Evolutionary conservation across 2,888 invertebrate species (phyloP), one percentile per base, ranked within the genome.

Genomic region (Apamea crenata): DNA sequence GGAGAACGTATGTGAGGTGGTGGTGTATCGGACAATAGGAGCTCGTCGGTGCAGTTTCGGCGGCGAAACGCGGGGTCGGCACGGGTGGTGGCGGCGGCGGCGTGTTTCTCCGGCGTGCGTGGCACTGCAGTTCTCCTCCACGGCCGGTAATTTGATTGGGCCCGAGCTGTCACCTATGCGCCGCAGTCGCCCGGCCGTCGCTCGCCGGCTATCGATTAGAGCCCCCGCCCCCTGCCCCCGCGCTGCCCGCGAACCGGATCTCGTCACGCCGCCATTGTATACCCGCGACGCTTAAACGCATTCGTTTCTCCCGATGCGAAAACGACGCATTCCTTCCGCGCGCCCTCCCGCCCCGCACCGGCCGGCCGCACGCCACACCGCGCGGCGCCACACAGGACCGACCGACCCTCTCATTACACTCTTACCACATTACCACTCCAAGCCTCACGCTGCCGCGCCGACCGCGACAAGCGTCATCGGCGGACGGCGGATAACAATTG

Each of bases 231-330:
- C 93, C 93, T 92, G 93, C 92, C 95, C 95, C 95, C 95, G 93
- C 94, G 93, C 94, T 95, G 94, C 95, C 96, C 96, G 96, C 96
- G 96, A 96, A 96, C 96, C 96, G 96, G 96, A 96, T 97, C 96
- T 96, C 96, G 96, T 97, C 96, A 96, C 96, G 96, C 96, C 96
- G 96, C 96, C 96, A 96, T 96, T 96, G 96, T 96, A 95, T 96
- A 96, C 96, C 96, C 96, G 96, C 96, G 96, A 96, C 96, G 96
- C 96, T 96, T 96, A 96, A 96, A 96, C 96, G 96, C 96, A 97
- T 97, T 97, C 96, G 96, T 96, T 97, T 97, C 96, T 97, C 96
- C 96, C 96, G 96, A 96, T 97, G 96, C 96, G 96, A 97, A 96
- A 96, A 96, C 96, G 96, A 96, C 96, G 96, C 96, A 96, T 96